Conservation (phyloP, 1,140 invertebrate species). For the Caenorhabditis elegans region DNA sequence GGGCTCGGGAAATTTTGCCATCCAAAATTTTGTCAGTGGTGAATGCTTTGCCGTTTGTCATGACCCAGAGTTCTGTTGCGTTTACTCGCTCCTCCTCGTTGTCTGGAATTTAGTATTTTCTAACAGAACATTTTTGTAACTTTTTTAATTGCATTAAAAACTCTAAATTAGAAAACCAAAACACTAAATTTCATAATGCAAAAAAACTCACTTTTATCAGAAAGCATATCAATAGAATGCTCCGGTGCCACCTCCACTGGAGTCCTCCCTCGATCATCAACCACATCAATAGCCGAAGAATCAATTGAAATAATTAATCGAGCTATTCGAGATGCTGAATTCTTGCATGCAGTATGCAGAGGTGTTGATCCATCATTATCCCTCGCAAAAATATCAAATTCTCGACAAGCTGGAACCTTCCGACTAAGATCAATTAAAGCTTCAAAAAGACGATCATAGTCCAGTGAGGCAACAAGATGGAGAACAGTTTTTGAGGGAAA, state of each 20-base stretch:
- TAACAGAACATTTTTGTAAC: too few relatives aligned
- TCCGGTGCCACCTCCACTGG: slow-evolving; percentile 28
- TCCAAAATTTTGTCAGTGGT: slow-evolving; percentile 54
- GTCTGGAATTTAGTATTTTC: not conserved
- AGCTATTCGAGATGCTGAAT: slow-evolving; percentile 30
- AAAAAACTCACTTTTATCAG: slow-evolving; percentile 45
- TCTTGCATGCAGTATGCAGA: not conserved
- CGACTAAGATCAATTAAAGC: not conserved
- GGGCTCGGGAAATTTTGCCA: not conserved
- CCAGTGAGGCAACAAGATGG: slow-evolving; percentile 28
- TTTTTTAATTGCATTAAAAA: too few relatives aligned
- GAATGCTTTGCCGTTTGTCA: slow-evolving; percentile 66
- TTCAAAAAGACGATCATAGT: not conserved
- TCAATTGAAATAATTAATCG: not conserved
- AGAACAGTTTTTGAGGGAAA: slow-evolving; percentile 39
- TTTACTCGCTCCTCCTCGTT: slow-evolving; percentile 70
- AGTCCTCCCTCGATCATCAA: slow-evolving; percentile 42
- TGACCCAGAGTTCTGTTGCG: slow-evolving; percentile 71
- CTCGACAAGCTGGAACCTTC: not conserved
- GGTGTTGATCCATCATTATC: slow-evolving; percentile 31
- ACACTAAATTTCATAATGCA: too few relatives aligned
- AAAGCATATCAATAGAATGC: slow-evolving; percentile 26
- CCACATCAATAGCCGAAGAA: slow-evolving; percentile 50
- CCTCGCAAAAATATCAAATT: slow-evolving; percentile 28
- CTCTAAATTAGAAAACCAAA: too few relatives aligned